Evolutionary conservation across 2,888 invertebrate genomes (phyloP).

Genomic region (Hypena proboscidalis): DNA sequence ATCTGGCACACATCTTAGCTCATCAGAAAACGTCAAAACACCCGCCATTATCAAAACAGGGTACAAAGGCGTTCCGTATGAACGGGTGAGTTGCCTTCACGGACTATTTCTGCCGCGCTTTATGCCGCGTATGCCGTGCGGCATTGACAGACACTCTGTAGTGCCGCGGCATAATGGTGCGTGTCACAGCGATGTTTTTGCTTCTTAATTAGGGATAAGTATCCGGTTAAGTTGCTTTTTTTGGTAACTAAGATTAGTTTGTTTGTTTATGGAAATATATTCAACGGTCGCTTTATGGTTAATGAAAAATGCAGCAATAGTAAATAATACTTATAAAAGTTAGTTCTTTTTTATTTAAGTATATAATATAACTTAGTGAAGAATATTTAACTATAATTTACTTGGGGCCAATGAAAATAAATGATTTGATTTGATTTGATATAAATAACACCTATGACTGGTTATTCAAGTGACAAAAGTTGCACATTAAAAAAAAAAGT

Average conservation of each 20-base stretch:
- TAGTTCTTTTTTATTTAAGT: no score
- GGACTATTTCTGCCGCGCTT: constrained; percentile 59
- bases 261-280: constrained; percentile 12
- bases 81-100: constrained; percentile 70
- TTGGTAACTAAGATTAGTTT: constrained; percentile 29
- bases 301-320: no score
- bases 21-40: constrained; percentile 44
- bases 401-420: no score
- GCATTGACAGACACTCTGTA: constrained; percentile 59
- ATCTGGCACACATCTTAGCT: constrained; percentile 37
- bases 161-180: constrained; percentile 65
- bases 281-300: no score
- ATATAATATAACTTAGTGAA: no score
- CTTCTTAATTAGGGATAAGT: constrained; percentile 80
- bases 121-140: constrained; percentile 37
- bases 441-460: constrained; percentile 2
- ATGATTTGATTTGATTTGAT: neutral
- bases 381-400: no score
- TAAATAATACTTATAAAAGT: no score
- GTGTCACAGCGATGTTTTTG: constrained; percentile 69
- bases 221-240: constrained; percentile 63
- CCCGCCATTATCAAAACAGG: constrained; percentile 63
- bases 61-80: constrained; percentile 58
- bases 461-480: constrained; percentile 21
- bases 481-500: constrained; percentile 32